Percentiles rank a stretch among this genome's conserved stretches.
Conservation (phyloP, 2,113 vertebrate genomes). For the Strigops habroptila region DNA sequence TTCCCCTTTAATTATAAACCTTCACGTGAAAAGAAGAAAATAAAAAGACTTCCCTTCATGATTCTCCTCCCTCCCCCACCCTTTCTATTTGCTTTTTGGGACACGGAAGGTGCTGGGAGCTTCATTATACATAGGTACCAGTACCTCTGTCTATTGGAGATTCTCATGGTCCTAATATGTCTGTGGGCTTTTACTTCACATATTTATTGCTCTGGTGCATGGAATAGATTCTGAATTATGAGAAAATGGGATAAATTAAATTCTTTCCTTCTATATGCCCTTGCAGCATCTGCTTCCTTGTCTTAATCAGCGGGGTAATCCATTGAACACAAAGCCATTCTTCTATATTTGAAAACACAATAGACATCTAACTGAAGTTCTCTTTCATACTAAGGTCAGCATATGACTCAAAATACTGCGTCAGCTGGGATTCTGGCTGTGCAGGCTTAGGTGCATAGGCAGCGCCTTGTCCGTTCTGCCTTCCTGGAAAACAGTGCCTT, state of each 20-base stretch:
- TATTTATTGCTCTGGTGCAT: neutral
- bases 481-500: neutral
- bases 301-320: constrained; percentile 16
- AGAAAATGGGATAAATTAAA: neutral
- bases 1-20: constrained; percentile 72
- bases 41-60: constrained; percentile 45
- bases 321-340: constrained; percentile 28
- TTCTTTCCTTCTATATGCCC: neutral
- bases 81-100: constrained; percentile 44
- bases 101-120: constrained; percentile 13
- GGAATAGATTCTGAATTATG: neutral
- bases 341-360: constrained; percentile 45
- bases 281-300: constrained; percentile 42
- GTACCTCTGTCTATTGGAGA: neutral
- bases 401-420: constrained; percentile 1
- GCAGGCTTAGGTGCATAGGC: neutral
- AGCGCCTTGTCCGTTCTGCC: neutral
- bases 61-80: constrained; percentile 26
- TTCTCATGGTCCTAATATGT: neutral
- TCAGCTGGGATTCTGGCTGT: neutral
- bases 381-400: constrained; percentile 4
- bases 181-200: neutral
- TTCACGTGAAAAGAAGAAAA: constrained; percentile 40
- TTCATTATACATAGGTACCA: constrained; percentile 4
- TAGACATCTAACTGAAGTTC: constrained; percentile 7